Evolutionary conservation across 2,888 invertebrate species (phyloP).

Genomic region (Epinotia ramella): DNA sequence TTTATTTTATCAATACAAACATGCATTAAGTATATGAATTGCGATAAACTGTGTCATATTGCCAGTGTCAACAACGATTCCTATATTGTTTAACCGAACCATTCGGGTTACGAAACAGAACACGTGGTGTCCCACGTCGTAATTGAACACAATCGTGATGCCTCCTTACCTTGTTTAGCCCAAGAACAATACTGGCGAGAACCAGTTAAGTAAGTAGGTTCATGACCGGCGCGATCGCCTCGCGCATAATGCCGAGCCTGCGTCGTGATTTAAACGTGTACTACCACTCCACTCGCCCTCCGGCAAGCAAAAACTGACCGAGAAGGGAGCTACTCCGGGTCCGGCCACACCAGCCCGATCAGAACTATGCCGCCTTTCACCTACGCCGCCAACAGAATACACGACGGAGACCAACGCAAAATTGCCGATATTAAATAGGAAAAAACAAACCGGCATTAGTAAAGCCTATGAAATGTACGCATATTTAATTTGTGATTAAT

Average conservation of each 20-base stretch:
- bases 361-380: constrained; percentile 49
- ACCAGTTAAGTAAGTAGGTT: constrained; percentile 82
- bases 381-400: not conserved
- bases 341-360: constrained; percentile 51
- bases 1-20: too few species aligned
- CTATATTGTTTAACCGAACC: not conserved
- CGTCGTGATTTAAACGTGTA: constrained; percentile 68
- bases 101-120: constrained; percentile 19
- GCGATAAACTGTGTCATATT: not conserved
- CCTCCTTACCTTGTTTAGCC: constrained; percentile 46
- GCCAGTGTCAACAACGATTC: not conserved
- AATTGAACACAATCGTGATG: constrained; percentile 40
- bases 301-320: constrained; percentile 58
- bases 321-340: constrained; percentile 53
- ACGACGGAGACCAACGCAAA: constrained; percentile 12
- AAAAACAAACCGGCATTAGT: not conserved
- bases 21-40: too few species aligned
- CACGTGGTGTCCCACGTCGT: constrained; percentile 30
- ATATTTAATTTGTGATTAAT: not conserved
- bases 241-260: constrained; percentile 67
- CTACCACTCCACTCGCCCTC: constrained; percentile 47
- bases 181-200: constrained; percentile 71
- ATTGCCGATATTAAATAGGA: constrained; percentile 17
- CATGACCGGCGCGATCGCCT: constrained; percentile 75
- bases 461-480: constrained; percentile 16